Base-by-base conservation (phyloP, 2,113 vertebrate genomes). In the Charina bottae region DNA sequence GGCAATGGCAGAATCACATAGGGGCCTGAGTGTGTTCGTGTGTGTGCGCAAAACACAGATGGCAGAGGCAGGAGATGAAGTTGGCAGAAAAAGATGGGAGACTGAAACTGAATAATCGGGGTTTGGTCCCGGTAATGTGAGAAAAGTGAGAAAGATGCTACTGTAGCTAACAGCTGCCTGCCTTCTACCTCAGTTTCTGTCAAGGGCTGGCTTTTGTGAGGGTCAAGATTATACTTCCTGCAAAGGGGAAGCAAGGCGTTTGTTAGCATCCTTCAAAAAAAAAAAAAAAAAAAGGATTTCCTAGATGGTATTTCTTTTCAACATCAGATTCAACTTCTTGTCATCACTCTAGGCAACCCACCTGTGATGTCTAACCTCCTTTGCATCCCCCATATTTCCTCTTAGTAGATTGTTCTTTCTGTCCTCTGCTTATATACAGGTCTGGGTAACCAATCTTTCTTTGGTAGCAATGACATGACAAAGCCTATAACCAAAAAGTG, bases 401-500 rank as follows among this genome's bases (percentile, higher is more conserved):
- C 95, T 94, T 93, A 46, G 93, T 78, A 92, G 92, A 96, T 94
- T 90, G 89, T 88, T 92, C 88, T 94, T 92, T 96, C 90, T 89
- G 26, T 60, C 95, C 90, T 87, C 93, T 4, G 0, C 56, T 58
- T 78, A 88, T 85, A 87, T 83, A 96, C 93, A 95, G 95, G 94
- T 94, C 96, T 95, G 94, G 72, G 89, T 95, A 95, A 96, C 92
- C 93, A 93, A 95, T 96, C 72, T 0, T 17, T 94, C 93, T 94
- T 92, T 95, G 95, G 91, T 94, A 95, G 96, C 94, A 96, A 95
- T 94, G 94, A 94, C 91, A 96, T 96, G 95, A 95, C 95, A 97
- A 96, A 96, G 92, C 95, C 94, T 95, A 95, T 97, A 96, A 96
- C 91, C 33, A 78, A 90, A 56, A 92, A 95, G 92, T 93, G 93